Evolutionary conservation across 2,113 vertebrate species (phyloP).

Genomic region (Paralichthys olivaceus): DNA sequence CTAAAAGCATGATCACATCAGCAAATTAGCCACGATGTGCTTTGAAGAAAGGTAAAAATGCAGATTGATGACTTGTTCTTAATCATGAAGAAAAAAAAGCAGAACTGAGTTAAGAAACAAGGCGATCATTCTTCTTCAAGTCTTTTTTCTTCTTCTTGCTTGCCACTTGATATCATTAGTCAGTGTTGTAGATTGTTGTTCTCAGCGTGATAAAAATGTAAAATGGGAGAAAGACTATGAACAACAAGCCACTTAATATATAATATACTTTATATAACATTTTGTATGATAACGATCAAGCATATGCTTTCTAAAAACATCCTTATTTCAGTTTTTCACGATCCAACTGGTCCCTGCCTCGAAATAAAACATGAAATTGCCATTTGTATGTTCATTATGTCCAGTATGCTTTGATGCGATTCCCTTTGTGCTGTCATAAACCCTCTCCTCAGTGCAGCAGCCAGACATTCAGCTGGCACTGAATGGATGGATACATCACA

Average conservation of each 20-base stretch:
- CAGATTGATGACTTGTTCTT: constrained; percentile 63
- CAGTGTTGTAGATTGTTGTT: constrained; percentile 14
- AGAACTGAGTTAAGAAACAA: constrained; percentile 47
- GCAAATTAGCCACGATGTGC: constrained; percentile 54
- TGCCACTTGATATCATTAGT: constrained; percentile 46
- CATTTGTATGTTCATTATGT: background rate
- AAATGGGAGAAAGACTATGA: background rate
- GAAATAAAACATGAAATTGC: constrained; percentile 1
- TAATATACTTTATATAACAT: background rate
- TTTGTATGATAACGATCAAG: background rate
- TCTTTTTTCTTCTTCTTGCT: background rate
- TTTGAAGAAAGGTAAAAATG: constrained; percentile 63
- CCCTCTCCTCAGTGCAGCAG: background rate
- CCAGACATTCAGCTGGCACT: background rate
- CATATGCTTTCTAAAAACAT: background rate
- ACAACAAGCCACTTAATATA: background rate
- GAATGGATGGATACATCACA: background rate
- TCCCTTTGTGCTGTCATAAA: background rate
- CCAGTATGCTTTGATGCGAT: background rate
- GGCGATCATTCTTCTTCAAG: constrained; percentile 55
- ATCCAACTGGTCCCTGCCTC: background rate
- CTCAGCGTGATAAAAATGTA: constrained; percentile 1
- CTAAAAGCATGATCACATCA: constrained; percentile 66
- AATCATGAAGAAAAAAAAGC: constrained; percentile 58
- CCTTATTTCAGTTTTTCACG: background rate